phyloP scores from a whole-genome alignment of 1,140 invertebrate species.

The Bombus ignitus region DNA sequence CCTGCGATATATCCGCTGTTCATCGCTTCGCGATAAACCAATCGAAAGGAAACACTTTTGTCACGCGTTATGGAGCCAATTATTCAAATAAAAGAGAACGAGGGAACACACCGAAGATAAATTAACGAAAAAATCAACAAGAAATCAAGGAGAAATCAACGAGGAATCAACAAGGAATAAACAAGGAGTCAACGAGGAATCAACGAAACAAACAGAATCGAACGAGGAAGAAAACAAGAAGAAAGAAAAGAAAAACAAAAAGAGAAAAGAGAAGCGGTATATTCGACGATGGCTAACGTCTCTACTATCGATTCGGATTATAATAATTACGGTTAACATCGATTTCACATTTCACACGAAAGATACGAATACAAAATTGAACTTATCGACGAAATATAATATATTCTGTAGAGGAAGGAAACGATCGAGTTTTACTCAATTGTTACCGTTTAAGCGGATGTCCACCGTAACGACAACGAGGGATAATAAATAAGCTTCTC shows the following conservation, averaged over 20 bases:
- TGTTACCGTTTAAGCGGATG: background rate
- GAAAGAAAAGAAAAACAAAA: background rate
- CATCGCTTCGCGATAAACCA: background rate
- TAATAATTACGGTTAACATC: background rate
- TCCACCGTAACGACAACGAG: constrained; percentile 26
- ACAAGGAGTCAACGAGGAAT: background rate
- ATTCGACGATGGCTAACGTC: constrained; percentile 31
- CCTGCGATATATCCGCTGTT: background rate
- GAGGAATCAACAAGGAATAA: background rate
- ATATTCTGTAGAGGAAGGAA: background rate
- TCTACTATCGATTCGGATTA: background rate
- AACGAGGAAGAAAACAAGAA: background rate
- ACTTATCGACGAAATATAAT: background rate
- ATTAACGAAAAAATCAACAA: too few species aligned
- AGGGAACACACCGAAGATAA: background rate
- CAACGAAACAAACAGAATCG: too few species aligned
- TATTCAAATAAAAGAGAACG: background rate
- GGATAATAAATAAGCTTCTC: constrained; percentile 17
- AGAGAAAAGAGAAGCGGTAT: background rate
- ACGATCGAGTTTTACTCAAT: background rate
- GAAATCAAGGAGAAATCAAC: too few species aligned
- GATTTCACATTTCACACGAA: background rate
- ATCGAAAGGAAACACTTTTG: background rate
- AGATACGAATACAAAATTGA: background rate
- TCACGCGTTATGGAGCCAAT: background rate